Evolutionary conservation across 2,888 invertebrate species (phyloP).

Genomic region (Trissolcus brochymenae): DNA sequence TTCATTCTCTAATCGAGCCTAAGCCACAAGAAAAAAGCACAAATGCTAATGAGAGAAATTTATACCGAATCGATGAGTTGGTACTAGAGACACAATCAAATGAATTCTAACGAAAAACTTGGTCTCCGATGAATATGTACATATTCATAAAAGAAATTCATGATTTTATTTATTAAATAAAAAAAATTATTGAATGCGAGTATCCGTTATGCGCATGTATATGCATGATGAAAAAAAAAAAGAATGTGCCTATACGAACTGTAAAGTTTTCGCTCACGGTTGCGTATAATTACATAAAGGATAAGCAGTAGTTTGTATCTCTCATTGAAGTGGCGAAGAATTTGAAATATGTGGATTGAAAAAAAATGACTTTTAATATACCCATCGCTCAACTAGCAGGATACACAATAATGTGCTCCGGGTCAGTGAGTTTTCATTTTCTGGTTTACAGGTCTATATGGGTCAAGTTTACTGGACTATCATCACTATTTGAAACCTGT

Average conservation of each 20-base stretch:
- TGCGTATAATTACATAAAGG: constrained; percentile 46
- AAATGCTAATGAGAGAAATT: constrained; percentile 55
- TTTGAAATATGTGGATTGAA: constrained; percentile 36
- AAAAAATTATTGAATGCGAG: constrained; percentile 21
- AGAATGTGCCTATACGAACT: not conserved
- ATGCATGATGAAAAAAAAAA: constrained; percentile 20
- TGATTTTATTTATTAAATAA: no score
- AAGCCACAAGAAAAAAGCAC: no score
- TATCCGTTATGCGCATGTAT: constrained; percentile 41
- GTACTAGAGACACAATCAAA: no score
- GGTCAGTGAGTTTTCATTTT: constrained; percentile 41
- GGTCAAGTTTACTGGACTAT: constrained; percentile 30
- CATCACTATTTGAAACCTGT: constrained; percentile 10
- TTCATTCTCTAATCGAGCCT: no score
- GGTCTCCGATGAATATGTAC: no score
- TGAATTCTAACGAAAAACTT: no score
- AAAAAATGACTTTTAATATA: constrained; percentile 33
- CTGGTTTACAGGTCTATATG: constrained; percentile 10
- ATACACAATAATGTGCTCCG: constrained; percentile 30
- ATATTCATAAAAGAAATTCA: no score
- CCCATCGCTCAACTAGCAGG: constrained; percentile 31
- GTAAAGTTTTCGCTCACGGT: constrained; percentile 21
- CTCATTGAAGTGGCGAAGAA: constrained; percentile 33
- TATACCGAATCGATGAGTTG: constrained; percentile 8
- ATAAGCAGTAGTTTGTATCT: constrained; percentile 2